Evolutionary conservation across 2,797 vertebrate genomes (phyloP).

Genomic region (Phrynocephalus guinanensis): DNA sequence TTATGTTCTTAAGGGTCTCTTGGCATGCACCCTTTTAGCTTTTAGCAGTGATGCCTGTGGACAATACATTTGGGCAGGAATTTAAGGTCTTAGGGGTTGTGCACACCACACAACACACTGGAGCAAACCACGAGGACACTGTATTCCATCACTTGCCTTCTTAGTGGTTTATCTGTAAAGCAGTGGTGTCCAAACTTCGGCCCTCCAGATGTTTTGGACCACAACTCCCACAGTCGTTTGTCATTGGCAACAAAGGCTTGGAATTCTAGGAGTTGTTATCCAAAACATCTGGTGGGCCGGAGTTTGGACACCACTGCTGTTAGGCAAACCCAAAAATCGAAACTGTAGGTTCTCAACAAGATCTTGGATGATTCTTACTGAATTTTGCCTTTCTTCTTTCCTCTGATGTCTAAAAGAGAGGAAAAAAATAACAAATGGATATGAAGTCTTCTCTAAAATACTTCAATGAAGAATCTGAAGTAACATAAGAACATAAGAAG

Average conservation of each 20-base stretch:
- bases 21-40: conserved; percentile 35
- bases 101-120: conserved; percentile 58
- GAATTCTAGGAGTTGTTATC: too few species aligned
- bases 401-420: not conserved
- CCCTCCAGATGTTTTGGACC: too few species aligned
- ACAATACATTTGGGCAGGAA: conserved; percentile 64
- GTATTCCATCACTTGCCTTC: conserved; percentile 62
- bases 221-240: too few species aligned
- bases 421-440: conserved; percentile 21
- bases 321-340: too few species aligned
- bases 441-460: conserved; percentile 2
- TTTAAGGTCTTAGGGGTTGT: conserved; percentile 53
- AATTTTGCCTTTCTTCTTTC: not conserved
- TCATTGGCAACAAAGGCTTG: too few species aligned
- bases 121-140: conserved; percentile 31
- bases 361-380: conserved; percentile 21
- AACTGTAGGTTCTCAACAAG: conserved; percentile 31
- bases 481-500: not conserved
- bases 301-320: too few species aligned
- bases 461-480: not conserved
- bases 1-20: too few species aligned
- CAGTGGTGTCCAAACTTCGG: too few species aligned
- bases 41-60: conserved; percentile 60
- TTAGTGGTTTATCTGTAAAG: conserved; percentile 54
- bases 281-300: too few species aligned